Conservation (phyloP, 2,797 vertebrate genomes). For the Acanthiza pusilla region DNA sequence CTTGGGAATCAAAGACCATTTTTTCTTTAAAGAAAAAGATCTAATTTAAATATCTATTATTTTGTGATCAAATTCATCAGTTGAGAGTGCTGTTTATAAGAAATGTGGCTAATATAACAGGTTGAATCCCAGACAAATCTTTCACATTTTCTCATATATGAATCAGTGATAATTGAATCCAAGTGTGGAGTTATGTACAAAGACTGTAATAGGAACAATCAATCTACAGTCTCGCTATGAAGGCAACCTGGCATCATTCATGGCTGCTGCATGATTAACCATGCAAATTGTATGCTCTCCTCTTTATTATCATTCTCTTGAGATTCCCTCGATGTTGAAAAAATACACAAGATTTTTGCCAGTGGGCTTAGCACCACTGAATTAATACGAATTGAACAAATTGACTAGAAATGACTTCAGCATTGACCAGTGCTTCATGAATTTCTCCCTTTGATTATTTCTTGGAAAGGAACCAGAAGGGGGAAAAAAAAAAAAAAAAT, state of each 20-base stretch:
- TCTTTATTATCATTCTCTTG: neutral
- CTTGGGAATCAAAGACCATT: neutral
- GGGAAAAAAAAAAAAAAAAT: neutral
- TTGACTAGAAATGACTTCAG: neutral
- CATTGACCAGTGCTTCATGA: neutral
- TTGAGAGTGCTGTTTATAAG: neutral
- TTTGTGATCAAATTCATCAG: neutral
- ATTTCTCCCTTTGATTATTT: neutral
- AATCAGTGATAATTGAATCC: neutral
- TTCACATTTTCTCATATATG: neutral
- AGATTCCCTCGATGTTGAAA: neutral
- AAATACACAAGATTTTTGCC: neutral
- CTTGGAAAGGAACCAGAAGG: neutral
- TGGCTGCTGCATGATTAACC: neutral
- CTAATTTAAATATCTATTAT: neutral
- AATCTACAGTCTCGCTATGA: neutral
- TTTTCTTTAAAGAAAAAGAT: neutral
- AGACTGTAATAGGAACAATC: neutral
- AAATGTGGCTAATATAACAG: neutral
- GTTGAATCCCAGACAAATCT: neutral
- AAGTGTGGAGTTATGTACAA: neutral
- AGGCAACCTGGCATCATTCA: neutral
- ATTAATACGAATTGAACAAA: constrained; percentile 11
- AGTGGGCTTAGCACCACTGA: neutral
- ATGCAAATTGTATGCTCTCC: neutral